Conservation (phyloP, 1,140 invertebrate species). For the Drosophila lacertosa region DNA sequence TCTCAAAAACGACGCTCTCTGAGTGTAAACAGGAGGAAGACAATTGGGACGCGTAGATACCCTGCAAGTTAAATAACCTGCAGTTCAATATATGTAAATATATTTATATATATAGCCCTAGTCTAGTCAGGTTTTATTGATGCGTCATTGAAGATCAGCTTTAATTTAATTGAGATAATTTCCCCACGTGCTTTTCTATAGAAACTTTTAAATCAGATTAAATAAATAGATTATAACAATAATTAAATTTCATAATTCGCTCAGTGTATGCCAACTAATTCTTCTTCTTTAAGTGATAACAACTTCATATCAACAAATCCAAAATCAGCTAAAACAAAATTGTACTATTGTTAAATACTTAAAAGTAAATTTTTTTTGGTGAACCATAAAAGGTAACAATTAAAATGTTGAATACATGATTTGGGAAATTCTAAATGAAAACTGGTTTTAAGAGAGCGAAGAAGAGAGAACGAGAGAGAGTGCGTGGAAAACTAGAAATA, state of each 20-base stretch:
- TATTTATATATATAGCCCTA: too few relatives aligned
- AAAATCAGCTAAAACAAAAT: neutral
- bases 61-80: too few relatives aligned
- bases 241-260: too few relatives aligned
- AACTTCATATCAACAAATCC: neutral
- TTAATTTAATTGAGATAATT: neutral
- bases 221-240: too few relatives aligned
- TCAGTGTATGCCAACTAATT: too few relatives aligned
- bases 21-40: neutral
- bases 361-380: neutral
- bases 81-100: too few relatives aligned
- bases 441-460: neutral
- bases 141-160: neutral
- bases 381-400: neutral
- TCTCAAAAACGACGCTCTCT: conserved; percentile 33
- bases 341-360: neutral
- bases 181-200: neutral
- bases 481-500: too few relatives aligned
- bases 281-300: neutral
- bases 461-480: neutral
- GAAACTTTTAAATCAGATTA: too few relatives aligned
- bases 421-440: too few relatives aligned
- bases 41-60: neutral
- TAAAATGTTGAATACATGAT: too few relatives aligned
- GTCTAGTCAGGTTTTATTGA: neutral